Evolutionary conservation across 2,888 invertebrate genomes (phyloP).

Genomic region (Augochlorella aurata): DNA sequence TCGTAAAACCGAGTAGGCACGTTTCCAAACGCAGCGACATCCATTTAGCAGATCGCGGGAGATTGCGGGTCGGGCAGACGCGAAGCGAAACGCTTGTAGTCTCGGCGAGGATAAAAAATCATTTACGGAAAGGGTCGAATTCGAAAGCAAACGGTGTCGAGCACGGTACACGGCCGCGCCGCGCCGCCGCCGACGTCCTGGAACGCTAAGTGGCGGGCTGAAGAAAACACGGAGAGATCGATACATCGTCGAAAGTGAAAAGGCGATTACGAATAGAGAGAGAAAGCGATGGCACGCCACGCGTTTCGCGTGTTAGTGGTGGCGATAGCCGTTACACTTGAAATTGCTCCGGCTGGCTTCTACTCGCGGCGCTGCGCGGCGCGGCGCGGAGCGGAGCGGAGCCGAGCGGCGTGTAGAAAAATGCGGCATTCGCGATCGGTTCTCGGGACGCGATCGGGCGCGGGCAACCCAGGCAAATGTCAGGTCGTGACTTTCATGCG

Average conservation of each 20-base stretch:
- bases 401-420: constrained; percentile 65
- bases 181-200: not conserved
- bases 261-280: constrained; percentile 58
- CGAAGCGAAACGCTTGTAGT: not conserved
- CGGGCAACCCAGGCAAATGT: constrained; percentile 77
- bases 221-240: constrained; percentile 53
- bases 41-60: constrained; percentile 9
- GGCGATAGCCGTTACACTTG: constrained; percentile 69
- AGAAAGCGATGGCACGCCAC: constrained; percentile 58
- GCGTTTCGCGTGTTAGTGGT: constrained; percentile 55
- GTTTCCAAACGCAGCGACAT: constrained; percentile 11
- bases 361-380: constrained; percentile 33
- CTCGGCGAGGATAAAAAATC: constrained; percentile 2
- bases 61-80: not conserved
- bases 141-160: constrained; percentile 30
- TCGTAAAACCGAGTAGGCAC: constrained; percentile 2
- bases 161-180: not conserved
- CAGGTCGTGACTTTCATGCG: constrained; percentile 81
- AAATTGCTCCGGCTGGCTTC: constrained; percentile 65
- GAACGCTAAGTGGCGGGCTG: constrained; percentile 20
- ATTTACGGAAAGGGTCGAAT: constrained; percentile 16
- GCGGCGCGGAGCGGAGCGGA: constrained; percentile 11
- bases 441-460: constrained; percentile 72
- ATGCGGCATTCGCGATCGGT: constrained; percentile 73
- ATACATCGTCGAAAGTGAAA: constrained; percentile 63